Evolutionary conservation across 1,140 invertebrate genomes (phyloP), one percentile per base, ranked within the genome.

Genomic region (Musca vetustissima): DNA sequence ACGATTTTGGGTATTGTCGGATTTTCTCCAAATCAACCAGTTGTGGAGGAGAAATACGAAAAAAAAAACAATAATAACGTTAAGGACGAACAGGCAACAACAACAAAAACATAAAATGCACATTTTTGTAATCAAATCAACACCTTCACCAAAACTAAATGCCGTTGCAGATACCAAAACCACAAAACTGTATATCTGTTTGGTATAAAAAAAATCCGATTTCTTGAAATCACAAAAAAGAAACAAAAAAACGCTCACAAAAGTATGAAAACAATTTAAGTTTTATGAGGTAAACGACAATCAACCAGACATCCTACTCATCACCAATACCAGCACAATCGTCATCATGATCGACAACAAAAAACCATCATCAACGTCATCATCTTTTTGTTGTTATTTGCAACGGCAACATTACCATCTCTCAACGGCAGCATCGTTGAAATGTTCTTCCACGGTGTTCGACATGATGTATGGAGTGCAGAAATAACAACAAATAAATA

Each of bases 61-160:
- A 61, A n/a, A 61, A 61, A 61, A 19, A 61, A 36, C 8, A 43
- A 0, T 0, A 59, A 59, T 59, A 59, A 59, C 25, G 36, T 11
- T 43, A 43, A 43, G 36, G 36, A 43, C 28, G 24, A 48, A 52
- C 24, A 21, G 59, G 13, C 48, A 52, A 61, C 48, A 69, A 22
- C 61, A 17, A 55, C n/a, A 32, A 28, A 80, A 76, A n/a, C 77
- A 32, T 32, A 32, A 43, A 43, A 43, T 6, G 36, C 36, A 13
- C 36, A 80, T 61, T 36, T 61, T 61, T 43, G 76, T 80, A 80
- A 80, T 80, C 78, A 80, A 80, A 80, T 80, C 78, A 80, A 80
- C 78, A 80, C 78, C 78, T 80, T 72, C 78, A 78, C 21, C 64
- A n/a, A 69, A 53, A 53, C 22, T 47, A 69, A 66, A 48, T 66